Evolutionary conservation across 2,797 vertebrate species (phyloP), one percentile per base, ranked within the genome.

Genomic region (Acrossocheilus wenchowensis): DNA sequence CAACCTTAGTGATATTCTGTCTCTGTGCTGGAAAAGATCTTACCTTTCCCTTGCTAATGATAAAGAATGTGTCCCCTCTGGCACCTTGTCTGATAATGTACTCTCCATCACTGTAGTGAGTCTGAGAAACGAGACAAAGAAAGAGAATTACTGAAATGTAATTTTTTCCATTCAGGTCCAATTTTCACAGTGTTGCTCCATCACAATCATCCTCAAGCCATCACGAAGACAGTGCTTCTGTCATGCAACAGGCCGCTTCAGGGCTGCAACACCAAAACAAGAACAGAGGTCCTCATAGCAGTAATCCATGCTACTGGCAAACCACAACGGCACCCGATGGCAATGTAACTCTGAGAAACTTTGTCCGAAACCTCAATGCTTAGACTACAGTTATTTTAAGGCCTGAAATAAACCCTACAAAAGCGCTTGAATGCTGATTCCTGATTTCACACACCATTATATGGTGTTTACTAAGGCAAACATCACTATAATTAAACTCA

Each of bases 31-130:
- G 77, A 80, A n/a, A 72, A 26, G 8, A 79, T 36, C 96, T 94
- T 93, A 97, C 97, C 95, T 94, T 96, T 79, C 97, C 97, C 94
- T n/a, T n/a, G n/a, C n/a, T n/a, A n/a, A n/a, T n/a, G n/a, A n/a
- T n/a, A n/a, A n/a, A n/a, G n/a, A n/a, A 97, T 14, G 97, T 97
- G 89, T 97, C 97, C 64, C 97, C 97, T 93, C 96, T 94, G 87
- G 97, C 97, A 43, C 97, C 97, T 89, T 97, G 96, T 39, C 97
- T 95, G 86, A 97, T 96, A 87, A 97, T 97, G 83, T 97, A 97
- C 85, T 97, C 96, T 8, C 96, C 96, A 7, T 94, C 95, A 90
- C 96, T 96, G 64, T 97, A 97, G 91, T 97, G 96, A 0, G 96
- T 97, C 96, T 97, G 90, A 68, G 21, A 60, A 73, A 45, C 19